phyloP scores from a whole-genome alignment of 2,888 invertebrate species.

The Lasioglossum villosulum region DNA sequence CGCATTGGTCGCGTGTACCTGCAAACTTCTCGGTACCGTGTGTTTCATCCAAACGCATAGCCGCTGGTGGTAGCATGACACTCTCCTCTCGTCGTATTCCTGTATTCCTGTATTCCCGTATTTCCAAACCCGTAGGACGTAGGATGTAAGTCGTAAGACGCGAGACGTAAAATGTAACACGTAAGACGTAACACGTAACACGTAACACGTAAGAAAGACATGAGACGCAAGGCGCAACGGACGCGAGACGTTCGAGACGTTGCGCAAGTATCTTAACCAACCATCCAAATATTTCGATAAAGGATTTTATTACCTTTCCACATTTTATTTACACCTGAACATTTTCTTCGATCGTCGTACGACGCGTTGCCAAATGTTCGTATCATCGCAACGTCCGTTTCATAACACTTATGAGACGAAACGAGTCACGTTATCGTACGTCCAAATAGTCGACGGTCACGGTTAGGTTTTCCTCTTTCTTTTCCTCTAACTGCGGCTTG shows the following conservation, averaged over 20 bases:
- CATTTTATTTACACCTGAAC: not conserved
- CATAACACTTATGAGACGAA: not conserved
- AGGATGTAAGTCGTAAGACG: not conserved
- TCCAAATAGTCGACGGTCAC: not conserved
- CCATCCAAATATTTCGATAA: conserved; percentile 2
- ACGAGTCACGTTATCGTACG: not conserved
- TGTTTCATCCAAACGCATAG: conserved; percentile 76
- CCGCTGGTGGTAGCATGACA: conserved; percentile 72
- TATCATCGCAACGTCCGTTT: not conserved
- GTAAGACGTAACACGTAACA: not conserved
- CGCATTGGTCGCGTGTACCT: conserved; percentile 70
- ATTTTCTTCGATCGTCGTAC: conserved; percentile 5
- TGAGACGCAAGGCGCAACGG: not conserved
- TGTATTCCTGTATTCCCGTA: not conserved
- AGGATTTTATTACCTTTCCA: not conserved
- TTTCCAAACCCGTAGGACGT: not conserved
- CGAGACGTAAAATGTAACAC: not conserved
- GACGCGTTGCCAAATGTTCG: not conserved
- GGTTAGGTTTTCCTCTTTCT: not conserved
- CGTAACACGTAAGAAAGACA: not conserved
- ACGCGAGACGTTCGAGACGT: conserved; percentile 13
- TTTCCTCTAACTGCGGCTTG: not conserved
- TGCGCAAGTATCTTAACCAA: conserved; percentile 10
- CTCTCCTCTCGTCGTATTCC: not conserved
- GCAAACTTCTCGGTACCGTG: conserved; percentile 68